These are phyloP conservation scores for Leucania comma DNA, from an alignment of 2,888 invertebrate genomes.

Conservation along the genomic window DNA sequence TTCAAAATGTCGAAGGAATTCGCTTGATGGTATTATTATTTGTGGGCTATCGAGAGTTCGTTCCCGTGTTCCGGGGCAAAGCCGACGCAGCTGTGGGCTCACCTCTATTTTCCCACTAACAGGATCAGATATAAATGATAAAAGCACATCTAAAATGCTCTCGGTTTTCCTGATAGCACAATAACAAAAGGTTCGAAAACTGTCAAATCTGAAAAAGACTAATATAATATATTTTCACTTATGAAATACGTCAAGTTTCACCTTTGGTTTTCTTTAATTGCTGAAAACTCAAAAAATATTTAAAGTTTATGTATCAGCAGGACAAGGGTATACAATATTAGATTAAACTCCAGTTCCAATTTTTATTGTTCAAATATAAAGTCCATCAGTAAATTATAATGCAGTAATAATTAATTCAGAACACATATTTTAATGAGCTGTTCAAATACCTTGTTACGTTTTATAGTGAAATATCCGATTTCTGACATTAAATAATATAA, in stretches of 20 bases:
- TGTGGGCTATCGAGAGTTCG: constrained; percentile 35
- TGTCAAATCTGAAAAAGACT: neutral
- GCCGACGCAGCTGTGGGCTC: constrained; percentile 51
- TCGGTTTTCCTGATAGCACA: constrained; percentile 13
- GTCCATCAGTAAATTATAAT: constrained; percentile 6
- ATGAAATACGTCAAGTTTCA: neutral
- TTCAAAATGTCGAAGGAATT: constrained; percentile 6
- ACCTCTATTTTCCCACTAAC: constrained; percentile 40
- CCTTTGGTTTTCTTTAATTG: neutral
- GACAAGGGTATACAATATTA: neutral
- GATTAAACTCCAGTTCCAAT: neutral
- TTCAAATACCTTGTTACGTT: constrained; percentile 1
- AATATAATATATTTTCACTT: neutral
- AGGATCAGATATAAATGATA: constrained; percentile 21
- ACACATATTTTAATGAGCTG: constrained; percentile 6
- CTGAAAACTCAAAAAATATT: neutral
- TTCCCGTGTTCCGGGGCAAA: constrained; percentile 50
- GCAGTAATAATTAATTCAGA: constrained; percentile 4
- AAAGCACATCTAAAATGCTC: constrained; percentile 29
- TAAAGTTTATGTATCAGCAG: neutral
- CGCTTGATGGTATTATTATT: constrained; percentile 19
- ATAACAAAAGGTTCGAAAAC: neutral
- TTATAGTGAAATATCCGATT: neutral
- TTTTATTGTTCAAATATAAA: neutral
- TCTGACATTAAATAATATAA: neutral